Base-by-base conservation (phyloP, 1,140 invertebrate genomes). In the Palaemon carinicauda region DNA sequence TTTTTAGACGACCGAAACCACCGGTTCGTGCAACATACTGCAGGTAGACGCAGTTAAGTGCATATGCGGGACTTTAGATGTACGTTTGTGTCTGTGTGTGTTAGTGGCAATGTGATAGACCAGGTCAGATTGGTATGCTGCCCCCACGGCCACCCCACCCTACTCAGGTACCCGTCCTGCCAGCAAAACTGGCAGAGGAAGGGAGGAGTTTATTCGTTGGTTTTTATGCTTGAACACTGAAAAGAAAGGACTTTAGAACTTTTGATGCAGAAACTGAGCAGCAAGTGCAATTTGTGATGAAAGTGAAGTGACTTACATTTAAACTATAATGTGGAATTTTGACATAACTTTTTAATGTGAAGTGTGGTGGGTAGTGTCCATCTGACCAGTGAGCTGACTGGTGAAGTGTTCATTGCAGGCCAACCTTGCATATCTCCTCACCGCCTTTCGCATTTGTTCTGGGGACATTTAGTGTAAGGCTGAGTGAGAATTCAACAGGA, bases 41-140 rank as follows among this genome's bases (percentile, higher is more conserved):
- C 84, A 53, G 84, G 65, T 80, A 80, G 56, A 79, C 51, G 84
- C 75, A 86, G 77, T 86, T 50, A 86, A 85, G 51, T 86, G 83
- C 84, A 86, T 86, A 86, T 80, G 69, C 69, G 84, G 41, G 84
- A 86, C 84, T 86, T 86, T 86, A 86, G 84, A 86, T 86, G 78
- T 86, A 86, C 84, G 56, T 86, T 86, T 86, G 78, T 86, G 84
- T 86, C 77, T 80, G 84, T 86, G 84, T 69, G 65, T 86, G 84
- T 86, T 86, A 86, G 84, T 86, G 84, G 77, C 84, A 86, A 80
- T 86, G 84, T 86, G 84, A 86, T 86, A 86, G 84, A 86, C 84
- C 77, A 80, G 84, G 74, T 85, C 84, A 86, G 84, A 86, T 52
- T 54, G 74, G 84, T 51, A 71, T 86, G 84, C 69, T 80, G 74